These are phyloP conservation scores for Heliconius melpomene DNA, from an alignment of 1,140 invertebrate species.

Conservation along the genomic window DNA sequence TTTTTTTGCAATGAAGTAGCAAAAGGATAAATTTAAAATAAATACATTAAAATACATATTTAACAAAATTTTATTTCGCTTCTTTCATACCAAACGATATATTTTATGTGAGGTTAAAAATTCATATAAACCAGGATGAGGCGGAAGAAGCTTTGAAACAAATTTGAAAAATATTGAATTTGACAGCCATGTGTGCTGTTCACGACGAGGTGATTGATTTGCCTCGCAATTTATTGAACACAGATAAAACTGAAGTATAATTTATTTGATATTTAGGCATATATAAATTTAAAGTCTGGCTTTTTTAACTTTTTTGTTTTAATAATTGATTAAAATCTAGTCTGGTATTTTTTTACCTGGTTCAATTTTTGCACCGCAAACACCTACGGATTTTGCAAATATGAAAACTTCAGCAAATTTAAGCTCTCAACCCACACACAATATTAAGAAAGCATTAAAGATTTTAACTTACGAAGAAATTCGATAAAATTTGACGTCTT, in stretches of 20 bases:
- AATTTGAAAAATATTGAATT: constrained; percentile 16
- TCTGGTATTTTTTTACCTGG: too few relatives aligned
- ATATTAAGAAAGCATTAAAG: neutral
- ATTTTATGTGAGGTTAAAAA: neutral
- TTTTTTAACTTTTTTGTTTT: neutral
- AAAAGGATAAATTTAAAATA: too few relatives aligned
- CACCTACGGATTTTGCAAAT: neutral
- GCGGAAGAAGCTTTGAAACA: neutral
- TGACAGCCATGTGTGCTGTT: constrained; percentile 13
- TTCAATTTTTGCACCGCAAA: too few relatives aligned
- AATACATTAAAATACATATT: neutral
- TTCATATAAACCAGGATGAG: neutral
- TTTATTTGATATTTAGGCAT: neutral
- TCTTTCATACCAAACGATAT: neutral
- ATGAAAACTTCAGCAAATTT: neutral
- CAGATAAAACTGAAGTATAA: neutral
- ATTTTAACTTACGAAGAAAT: neutral
- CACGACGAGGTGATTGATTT: constrained; percentile 2
- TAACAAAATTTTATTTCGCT: neutral
- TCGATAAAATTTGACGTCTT: neutral
- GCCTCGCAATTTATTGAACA: constrained; percentile 3
- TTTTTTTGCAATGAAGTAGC: neutral
- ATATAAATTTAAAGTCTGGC: neutral
- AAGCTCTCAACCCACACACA: neutral
- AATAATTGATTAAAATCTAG: neutral